Base-by-base conservation (phyloP, 2,797 vertebrate species). In the Muscicapa striata region DNA sequence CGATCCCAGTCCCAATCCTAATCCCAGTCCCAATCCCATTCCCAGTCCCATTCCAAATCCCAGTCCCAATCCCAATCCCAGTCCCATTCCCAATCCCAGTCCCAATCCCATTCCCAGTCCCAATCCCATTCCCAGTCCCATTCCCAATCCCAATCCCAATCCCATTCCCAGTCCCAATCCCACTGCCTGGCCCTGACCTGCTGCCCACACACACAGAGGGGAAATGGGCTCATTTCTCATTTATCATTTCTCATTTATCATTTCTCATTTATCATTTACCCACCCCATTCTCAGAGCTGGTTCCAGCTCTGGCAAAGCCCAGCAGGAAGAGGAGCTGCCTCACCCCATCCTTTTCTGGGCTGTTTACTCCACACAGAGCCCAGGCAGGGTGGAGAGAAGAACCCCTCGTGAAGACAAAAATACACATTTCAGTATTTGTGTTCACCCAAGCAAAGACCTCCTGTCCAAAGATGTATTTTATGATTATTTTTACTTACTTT, bases 121-220 rank as follows among this genome's bases (percentile, higher is more conserved):
- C 34, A 34, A 7, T 41, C 13, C 40, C 40, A 13, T 6, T 41
- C 13, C 40, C 40, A 41, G 15, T 41, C 40, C 40, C 43, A 43
- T 8, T 43, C 18, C 43, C 43, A 43, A 43, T 43, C 41, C 41
- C 40, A 41, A 14, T 17, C 41, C 41, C 41, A 41, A 15, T 16
- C 11, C 43, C 43, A 43, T 4, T 19, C 43, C 43, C 43, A 11
- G 3, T 15, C 5, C n/a, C 36, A 10, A 0, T 1, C 30, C 66
- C 51, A 7, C 1, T 2, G 1, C 38, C 4, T 12, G 6, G 30
- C 4, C 21, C 26, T 6, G 23, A 4, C 2, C n/a, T 5, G 0
- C 12, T 43, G 52, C 72, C 52, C 34, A 1, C 0, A 5, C 15
- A 34, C 22, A 12, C 10, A 7, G 9, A 51, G 45, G 29, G 38